Evolutionary conservation across 1,140 invertebrate genomes (phyloP).

Genomic region (Zaprionus davidi): DNA sequence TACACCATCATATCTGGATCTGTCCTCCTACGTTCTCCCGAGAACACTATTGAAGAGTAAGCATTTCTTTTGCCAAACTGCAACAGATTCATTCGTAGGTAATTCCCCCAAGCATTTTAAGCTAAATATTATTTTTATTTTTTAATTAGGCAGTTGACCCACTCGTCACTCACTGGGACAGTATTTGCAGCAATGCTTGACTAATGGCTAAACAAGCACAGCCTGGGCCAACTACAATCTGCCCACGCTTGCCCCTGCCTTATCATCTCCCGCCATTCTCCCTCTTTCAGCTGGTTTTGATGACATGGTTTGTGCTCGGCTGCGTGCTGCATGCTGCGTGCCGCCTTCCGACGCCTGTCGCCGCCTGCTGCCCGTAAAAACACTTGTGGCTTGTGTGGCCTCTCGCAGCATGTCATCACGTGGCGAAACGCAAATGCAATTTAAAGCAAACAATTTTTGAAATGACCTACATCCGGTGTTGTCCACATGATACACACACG

Average conservation of each 20-base stretch:
- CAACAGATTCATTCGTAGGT: neutral
- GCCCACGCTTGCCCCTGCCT: too few species aligned
- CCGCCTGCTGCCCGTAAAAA: slow-evolving; percentile 43
- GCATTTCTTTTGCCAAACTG: neutral
- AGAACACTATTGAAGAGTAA: neutral
- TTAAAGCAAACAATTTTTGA: slow-evolving; percentile 81
- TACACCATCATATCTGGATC: too few species aligned
- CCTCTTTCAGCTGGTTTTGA: slow-evolving; percentile 7
- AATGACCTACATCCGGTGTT: slow-evolving; percentile 77
- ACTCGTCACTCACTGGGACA: slow-evolving; percentile 30
- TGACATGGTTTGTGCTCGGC: slow-evolving; percentile 69
- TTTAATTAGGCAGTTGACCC: slow-evolving; percentile 79
- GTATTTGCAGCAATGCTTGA: slow-evolving; percentile 47
- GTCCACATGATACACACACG: slow-evolving; percentile 45
- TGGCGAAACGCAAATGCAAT: slow-evolving; percentile 76
- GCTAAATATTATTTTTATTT: slow-evolving; percentile 58
- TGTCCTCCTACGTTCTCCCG: too few species aligned
- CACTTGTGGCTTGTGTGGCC: slow-evolving; percentile 70
- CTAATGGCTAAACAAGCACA: slow-evolving; percentile 76
- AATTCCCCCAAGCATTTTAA: neutral
- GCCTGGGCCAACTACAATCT: slow-evolving; percentile 9
- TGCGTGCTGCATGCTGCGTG: slow-evolving; percentile 35
- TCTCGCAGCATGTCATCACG: slow-evolving; percentile 64
- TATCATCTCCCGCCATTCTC: neutral
- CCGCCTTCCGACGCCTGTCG: neutral